Evolutionary conservation across 2,113 vertebrate species (phyloP), one percentile per base, ranked within the genome.

Genomic region (Sprattus sprattus): DNA sequence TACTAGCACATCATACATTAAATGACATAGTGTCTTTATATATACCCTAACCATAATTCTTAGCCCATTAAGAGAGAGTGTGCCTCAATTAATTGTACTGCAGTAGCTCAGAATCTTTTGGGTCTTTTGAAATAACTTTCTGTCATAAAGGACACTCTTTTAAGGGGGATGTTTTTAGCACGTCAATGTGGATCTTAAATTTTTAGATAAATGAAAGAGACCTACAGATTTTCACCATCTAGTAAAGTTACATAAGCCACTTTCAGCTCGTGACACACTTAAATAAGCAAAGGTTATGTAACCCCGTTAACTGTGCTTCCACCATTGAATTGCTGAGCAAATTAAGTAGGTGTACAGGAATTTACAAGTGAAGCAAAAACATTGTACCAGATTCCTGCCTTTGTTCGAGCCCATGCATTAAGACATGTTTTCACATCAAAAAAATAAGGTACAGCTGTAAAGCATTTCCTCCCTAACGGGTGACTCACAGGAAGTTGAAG

Each of bases 191-290:
- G 83, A 88, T 91, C 87, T 90, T 89, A 85, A 85, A 92, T 91
- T 92, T 39, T 90, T 87, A 92, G 91, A 92, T 91, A 90, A 91
- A 89, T 88, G 88, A 87, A 89, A 89, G 86, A 84, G 85, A 91
- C 89, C 88, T 90, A 92, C 92, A 91, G 90, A 93, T 92, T 93
- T 93, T 91, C 91, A 91, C 88, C 87, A 90, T 93, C 92, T 94
- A 92, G 93, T 92, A 91, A 94, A 92, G 92, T 95, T 95, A 95
- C 91, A 94, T 95, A 95, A 95, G 91, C 91, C 93, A 93, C 93
- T 95, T 92, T 92, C 46, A 89, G 90, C 91, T 92, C 93, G 92
- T 92, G 93, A 92, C 93, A 95, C 88, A 94, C 92, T 94, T 93
- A 94, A 95, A 94, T 88, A 95, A 93, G 92, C 92, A 92, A 91